Conservation (phyloP, 2,113 vertebrate genomes). For the Notarius lentiginosus region DNA sequence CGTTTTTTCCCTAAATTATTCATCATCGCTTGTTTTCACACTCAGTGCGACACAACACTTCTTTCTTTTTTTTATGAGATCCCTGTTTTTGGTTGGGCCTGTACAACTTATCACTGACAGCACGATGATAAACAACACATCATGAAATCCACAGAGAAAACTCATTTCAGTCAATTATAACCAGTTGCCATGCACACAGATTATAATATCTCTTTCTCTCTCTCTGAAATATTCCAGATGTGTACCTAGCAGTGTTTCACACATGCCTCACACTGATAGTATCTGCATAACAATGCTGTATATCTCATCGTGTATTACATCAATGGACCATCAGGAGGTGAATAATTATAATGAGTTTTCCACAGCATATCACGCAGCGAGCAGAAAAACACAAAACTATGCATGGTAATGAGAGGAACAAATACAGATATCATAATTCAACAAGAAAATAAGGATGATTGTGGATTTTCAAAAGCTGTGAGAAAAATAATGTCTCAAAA, state of each 20-base stretch:
- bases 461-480: neutral
- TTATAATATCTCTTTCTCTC: conserved; percentile 32
- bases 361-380: neutral
- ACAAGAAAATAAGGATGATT: neutral
- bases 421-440: conserved; percentile 9
- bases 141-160: conserved; percentile 51
- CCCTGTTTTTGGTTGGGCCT: conserved; percentile 8
- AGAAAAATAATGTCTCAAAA: neutral
- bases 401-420: conserved; percentile 6
- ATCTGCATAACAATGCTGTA: conserved; percentile 7
- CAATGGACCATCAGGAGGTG: conserved; percentile 24
- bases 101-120: conserved; percentile 39
- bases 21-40: conserved; percentile 6
- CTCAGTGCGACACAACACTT: neutral
- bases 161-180: conserved; percentile 60
- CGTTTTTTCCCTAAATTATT: neutral
- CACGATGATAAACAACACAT: conserved; percentile 50
- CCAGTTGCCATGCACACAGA: conserved; percentile 60
- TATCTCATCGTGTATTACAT: conserved; percentile 27
- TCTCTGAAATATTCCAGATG: conserved; percentile 9
- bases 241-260: conserved; percentile 39
- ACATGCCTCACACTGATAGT: conserved; percentile 5
- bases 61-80: neutral
- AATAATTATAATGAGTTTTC: conserved; percentile 25
- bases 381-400: neutral